Evolutionary conservation across 2,888 invertebrate genomes (phyloP).

Genomic region (Biston stratarius): DNA sequence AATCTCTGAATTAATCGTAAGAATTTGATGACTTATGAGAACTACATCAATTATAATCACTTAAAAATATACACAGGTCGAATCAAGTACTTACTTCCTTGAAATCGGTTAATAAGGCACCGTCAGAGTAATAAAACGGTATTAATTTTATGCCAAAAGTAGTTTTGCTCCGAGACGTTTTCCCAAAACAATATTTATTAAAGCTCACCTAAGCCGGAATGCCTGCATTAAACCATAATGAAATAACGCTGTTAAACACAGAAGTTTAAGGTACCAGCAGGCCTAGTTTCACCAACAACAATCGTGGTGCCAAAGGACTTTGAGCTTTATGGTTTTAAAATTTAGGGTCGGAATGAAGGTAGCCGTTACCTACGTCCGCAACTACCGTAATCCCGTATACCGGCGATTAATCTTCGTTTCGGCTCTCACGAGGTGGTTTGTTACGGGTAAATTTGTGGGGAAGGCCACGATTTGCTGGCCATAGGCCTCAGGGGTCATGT

Average conservation of each 20-base stretch:
- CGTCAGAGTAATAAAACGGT: slow-evolving; percentile 13
- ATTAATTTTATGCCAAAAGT: slow-evolving; percentile 23
- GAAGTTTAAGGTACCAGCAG: slow-evolving; percentile 62
- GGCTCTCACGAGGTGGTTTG: slow-evolving; percentile 79
- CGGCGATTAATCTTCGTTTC: slow-evolving; percentile 79
- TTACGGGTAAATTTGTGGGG: slow-evolving; percentile 80
- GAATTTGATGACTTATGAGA: too few species aligned
- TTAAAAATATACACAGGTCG: too few species aligned
- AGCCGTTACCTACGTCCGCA: slow-evolving; percentile 61
- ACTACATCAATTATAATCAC: not conserved
- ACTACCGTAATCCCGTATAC: slow-evolving; percentile 73
- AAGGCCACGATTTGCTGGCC: slow-evolving; percentile 76
- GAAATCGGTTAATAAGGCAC: slow-evolving; percentile 8
- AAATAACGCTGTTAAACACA: slow-evolving; percentile 64
- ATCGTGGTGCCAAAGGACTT: slow-evolving; percentile 22
- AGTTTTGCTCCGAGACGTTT: slow-evolving; percentile 23
- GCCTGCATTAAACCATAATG: slow-evolving; percentile 62
- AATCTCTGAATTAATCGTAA: not conserved
- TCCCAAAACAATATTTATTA: slow-evolving; percentile 45
- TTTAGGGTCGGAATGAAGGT: slow-evolving; percentile 49
- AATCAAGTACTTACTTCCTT: too few species aligned
- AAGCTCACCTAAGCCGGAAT: slow-evolving; percentile 51
- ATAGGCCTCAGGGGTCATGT: slow-evolving; percentile 72
- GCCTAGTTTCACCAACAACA: slow-evolving; percentile 48
- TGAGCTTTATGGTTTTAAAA: slow-evolving; percentile 54